phyloP scores from a whole-genome alignment of 1,140 invertebrate species.

The Nautilus pompilius region DNA sequence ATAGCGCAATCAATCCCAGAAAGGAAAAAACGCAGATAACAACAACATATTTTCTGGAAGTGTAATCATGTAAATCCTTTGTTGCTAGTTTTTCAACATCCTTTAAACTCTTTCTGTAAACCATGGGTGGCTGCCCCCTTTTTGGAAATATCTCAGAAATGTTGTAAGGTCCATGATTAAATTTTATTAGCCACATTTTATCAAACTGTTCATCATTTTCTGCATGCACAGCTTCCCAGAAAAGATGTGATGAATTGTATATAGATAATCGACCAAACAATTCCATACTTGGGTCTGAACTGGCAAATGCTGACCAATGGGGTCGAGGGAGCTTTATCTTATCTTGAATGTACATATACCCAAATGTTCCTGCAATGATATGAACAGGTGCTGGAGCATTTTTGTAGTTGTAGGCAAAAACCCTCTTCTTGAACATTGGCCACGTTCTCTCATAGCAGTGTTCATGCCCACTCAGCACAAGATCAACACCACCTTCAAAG shows the following conservation, averaged over 20 bases:
- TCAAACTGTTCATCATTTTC: conserved; percentile 35
- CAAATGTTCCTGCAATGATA: conserved; percentile 36
- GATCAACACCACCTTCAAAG: conserved; percentile 83
- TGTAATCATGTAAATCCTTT: no score
- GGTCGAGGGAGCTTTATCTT: conserved; percentile 18
- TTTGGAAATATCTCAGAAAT: conserved; percentile 10
- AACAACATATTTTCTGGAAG: no score
- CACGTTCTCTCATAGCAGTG: conserved; percentile 92
- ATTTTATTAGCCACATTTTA: conserved; percentile 32
- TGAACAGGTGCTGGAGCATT: conserved; percentile 40
- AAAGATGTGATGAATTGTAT: conserved; percentile 80
- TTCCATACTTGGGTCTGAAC: conserved; percentile 27
- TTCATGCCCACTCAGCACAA: conserved; percentile 94
- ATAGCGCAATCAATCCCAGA: no score
- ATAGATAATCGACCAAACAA: conserved; percentile 76
- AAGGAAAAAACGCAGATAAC: no score
- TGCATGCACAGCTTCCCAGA: conserved; percentile 82
- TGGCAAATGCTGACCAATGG: conserved; percentile 33
- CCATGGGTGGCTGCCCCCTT: no score
- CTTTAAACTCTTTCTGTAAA: no score
- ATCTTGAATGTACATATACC: conserved; percentile 48
- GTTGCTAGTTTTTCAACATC: no score
- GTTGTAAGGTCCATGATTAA: conserved; percentile 32
- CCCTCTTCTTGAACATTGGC: conserved; percentile 84
- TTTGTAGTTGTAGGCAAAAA: conserved; percentile 45